phyloP scores from a whole-genome alignment of 1,140 invertebrate species.

The Diachasma alloeum region DNA sequence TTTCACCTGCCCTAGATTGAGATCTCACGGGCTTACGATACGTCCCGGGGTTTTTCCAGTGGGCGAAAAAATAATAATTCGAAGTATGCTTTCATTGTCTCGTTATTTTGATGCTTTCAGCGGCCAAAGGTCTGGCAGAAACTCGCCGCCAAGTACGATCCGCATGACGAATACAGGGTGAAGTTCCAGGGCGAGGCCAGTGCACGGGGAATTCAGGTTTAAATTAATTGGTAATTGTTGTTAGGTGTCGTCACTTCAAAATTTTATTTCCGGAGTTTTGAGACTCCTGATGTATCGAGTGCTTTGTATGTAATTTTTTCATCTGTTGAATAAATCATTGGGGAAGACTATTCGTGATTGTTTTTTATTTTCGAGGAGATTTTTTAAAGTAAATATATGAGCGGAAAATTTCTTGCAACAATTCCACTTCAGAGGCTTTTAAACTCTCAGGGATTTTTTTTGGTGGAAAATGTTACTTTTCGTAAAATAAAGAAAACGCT shows the following conservation, averaged over 20 bases:
- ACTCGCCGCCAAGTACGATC: slow-evolving; percentile 18
- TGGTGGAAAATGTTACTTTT: too few species aligned
- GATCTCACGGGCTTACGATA: background rate
- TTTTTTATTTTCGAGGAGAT: background rate
- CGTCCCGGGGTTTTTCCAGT: background rate
- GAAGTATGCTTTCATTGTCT: background rate
- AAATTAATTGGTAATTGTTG: background rate
- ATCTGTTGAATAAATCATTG: background rate
- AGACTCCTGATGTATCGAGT: background rate
- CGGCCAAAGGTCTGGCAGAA: background rate
- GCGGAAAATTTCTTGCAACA: too few species aligned
- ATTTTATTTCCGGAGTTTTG: too few species aligned
- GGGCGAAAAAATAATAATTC: background rate
- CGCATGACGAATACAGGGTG: slow-evolving; percentile 1
- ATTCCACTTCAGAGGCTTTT: too few species aligned
- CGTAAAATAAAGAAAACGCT: too few species aligned
- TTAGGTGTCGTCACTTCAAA: background rate
- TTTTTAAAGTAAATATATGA: too few species aligned
- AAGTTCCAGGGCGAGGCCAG: slow-evolving; percentile 5
- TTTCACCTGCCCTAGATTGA: background rate
- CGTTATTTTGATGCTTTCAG: background rate
- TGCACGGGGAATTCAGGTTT: slow-evolving; percentile 11
- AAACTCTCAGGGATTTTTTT: too few species aligned
- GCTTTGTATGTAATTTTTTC: background rate
- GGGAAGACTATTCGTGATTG: background rate